Conservation (phyloP, 2,113 vertebrate genomes). For the cattle (Bos taurus) region DNA sequence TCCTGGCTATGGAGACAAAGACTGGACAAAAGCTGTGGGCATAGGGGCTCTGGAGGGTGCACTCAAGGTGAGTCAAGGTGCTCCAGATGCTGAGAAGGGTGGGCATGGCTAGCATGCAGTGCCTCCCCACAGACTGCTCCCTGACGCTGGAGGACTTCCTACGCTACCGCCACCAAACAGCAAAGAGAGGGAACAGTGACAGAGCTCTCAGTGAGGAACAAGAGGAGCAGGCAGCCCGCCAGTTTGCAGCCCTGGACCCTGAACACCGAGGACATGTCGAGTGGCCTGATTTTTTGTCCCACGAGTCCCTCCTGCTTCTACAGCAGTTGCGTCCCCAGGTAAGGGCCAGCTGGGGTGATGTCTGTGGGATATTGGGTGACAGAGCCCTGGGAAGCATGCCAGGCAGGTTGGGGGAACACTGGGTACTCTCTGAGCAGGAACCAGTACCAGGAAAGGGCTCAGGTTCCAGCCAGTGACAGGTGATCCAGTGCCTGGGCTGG, state of each 20-base stretch:
- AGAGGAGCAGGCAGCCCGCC: slow-evolving; percentile 88
- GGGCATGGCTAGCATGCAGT: not conserved
- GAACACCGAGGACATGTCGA: slow-evolving; percentile 91
- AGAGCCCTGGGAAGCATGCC: not conserved
- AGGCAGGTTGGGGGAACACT: not conserved
- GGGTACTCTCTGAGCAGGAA: not conserved
- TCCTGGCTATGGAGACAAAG: not conserved
- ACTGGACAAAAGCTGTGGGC: not conserved
- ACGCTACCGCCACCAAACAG: slow-evolving; percentile 92
- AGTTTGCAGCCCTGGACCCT: slow-evolving; percentile 91
- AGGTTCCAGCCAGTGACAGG: not conserved
- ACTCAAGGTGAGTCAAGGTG: not conserved
- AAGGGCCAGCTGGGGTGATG: not conserved
- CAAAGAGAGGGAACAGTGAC: slow-evolving; percentile 87
- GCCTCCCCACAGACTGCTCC: slow-evolving; percentile 83
- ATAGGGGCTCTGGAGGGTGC: not conserved
- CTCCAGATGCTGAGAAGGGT: not conserved
- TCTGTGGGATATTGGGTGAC: not conserved
- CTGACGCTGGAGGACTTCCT: slow-evolving; percentile 93
- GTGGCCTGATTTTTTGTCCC: slow-evolving; percentile 95
- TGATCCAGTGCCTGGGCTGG: not conserved
- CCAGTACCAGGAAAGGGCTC: not conserved
- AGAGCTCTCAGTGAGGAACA: slow-evolving; percentile 87
- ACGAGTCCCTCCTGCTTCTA: slow-evolving; percentile 90
- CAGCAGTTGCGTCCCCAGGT: slow-evolving; percentile 93